These are phyloP conservation scores for Hydrolagus colliei DNA, from an alignment of 2,797 vertebrate species.

Conservation along the genomic window DNA sequence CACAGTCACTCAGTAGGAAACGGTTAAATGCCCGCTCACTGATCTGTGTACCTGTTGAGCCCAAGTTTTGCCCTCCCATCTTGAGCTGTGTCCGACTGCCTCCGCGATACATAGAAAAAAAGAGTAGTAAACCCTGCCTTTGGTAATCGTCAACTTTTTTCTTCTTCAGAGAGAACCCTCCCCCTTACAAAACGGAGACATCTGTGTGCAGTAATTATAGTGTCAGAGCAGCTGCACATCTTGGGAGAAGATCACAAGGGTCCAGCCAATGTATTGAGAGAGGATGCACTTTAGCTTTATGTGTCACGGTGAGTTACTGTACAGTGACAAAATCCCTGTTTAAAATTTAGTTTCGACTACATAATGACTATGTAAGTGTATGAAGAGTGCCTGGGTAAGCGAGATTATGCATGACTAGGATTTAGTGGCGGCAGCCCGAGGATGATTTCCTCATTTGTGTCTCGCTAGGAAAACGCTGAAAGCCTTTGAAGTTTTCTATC, in stretches of 20 bases:
- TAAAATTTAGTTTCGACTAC: constrained; percentile 46
- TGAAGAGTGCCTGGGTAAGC: constrained; percentile 44
- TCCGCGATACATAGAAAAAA: background rate
- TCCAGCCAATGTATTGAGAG: constrained; percentile 32
- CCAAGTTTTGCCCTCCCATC: too few relatives aligned
- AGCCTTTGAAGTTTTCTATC: constrained; percentile 29
- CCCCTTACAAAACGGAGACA: constrained; percentile 39
- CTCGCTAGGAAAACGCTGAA: constrained; percentile 25
- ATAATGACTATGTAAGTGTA: constrained; percentile 44
- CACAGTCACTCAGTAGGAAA: background rate
- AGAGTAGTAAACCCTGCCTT: background rate
- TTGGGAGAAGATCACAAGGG: constrained; percentile 34
- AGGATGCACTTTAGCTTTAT: constrained; percentile 30
- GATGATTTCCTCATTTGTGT: constrained; percentile 29
- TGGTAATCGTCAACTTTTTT: constrained; percentile 5
- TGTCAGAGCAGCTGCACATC: constrained; percentile 43
- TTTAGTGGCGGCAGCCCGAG: constrained; percentile 25
- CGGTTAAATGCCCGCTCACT: background rate
- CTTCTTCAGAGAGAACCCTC: background rate
- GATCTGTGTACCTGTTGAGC: too few relatives aligned
- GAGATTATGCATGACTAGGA: constrained; percentile 36
- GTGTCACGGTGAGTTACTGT: constrained; percentile 39
- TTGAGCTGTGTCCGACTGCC: background rate
- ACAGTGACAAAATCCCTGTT: constrained; percentile 40
- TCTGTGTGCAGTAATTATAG: constrained; percentile 45